A percentile compares a stretch with the other conserved stretches of the same genome.
Conservation (phyloP, 1,140 invertebrate genomes). For the Saccostrea cuccullata region DNA sequence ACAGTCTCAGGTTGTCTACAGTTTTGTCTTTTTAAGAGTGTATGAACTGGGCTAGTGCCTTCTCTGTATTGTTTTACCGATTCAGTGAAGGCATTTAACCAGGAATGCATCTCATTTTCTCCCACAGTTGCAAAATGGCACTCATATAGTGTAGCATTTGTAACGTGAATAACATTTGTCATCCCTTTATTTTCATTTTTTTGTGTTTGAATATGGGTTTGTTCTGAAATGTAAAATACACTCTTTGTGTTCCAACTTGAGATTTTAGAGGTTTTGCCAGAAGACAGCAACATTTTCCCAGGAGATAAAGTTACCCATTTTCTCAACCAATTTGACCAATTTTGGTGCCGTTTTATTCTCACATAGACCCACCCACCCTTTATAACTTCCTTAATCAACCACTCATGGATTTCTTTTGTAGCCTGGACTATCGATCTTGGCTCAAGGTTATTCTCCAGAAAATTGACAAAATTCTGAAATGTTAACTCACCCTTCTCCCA, state of each 20-base stretch:
- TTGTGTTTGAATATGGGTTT: neutral
- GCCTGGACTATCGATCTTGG: neutral
- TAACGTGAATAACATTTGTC: slow-evolving; percentile 21
- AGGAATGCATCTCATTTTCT: slow-evolving; percentile 38
- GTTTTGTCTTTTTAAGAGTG: slow-evolving; percentile 12
- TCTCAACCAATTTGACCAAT: slow-evolving; percentile 57
- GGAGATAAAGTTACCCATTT: slow-evolving; percentile 53
- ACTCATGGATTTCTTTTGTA: slow-evolving; percentile 27
- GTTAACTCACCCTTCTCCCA: slow-evolving; percentile 6
- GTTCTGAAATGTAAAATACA: neutral
- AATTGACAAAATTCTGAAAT: neutral
- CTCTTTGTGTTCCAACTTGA: neutral
- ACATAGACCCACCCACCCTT: slow-evolving; percentile 50
- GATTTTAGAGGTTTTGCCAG: neutral
- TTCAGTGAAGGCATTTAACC: neutral
- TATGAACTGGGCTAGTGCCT: neutral
- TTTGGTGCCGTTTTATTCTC: slow-evolving; percentile 51
- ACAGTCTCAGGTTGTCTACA: neutral
- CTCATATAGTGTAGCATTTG: slow-evolving; percentile 24
- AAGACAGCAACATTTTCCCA: slow-evolving; percentile 28
- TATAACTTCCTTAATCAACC: slow-evolving; percentile 47
- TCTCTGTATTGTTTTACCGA: neutral
- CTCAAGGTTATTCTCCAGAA: neutral
- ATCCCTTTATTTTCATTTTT: neutral
- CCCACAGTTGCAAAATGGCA: slow-evolving; percentile 29